Conservation (phyloP, 2,797 vertebrate species). For the Benthosema pterotum region DNA sequence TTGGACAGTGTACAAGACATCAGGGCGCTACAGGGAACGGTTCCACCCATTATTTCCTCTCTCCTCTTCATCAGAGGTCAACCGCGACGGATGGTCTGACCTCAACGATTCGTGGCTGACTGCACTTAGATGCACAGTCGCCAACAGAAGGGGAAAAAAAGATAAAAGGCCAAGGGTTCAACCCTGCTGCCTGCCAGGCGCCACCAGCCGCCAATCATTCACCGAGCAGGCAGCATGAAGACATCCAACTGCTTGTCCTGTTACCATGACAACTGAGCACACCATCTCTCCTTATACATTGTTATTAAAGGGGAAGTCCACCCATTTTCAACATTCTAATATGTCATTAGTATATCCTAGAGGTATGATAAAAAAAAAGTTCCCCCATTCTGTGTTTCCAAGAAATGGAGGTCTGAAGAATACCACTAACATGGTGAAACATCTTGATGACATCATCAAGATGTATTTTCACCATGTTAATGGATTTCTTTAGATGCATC, state of each 20-base stretch:
- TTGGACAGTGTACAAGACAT: too few relatives aligned
- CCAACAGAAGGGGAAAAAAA: not conserved
- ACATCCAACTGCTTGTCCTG: constrained; percentile 63
- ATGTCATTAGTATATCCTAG: too few relatives aligned
- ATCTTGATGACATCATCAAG: too few relatives aligned
- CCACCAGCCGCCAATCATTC: constrained; percentile 52
- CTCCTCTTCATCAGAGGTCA: constrained; percentile 15
- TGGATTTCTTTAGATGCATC: too few relatives aligned
- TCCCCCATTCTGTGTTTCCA: too few relatives aligned
- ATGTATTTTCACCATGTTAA: too few relatives aligned
- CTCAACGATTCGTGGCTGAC: constrained; percentile 12
- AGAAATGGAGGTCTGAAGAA: too few relatives aligned
- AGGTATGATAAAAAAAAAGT: too few relatives aligned
- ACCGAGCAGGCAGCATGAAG: constrained; percentile 12
- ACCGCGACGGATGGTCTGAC: constrained; percentile 6
- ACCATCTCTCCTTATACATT: too few relatives aligned
- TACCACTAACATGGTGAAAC: too few relatives aligned
- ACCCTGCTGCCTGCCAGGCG: constrained; percentile 14
- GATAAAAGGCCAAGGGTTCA: constrained; percentile 46
- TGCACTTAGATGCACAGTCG: constrained; percentile 28
- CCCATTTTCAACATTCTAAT: too few relatives aligned
- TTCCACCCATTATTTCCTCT: not conserved
- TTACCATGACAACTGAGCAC: constrained; percentile 79
- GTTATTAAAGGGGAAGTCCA: too few relatives aligned
- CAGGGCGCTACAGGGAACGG: not conserved